These are phyloP conservation scores for Elephantulus edwardii DNA, from an alignment of 2,113 vertebrate genomes.

Conservation along the genomic window DNA sequence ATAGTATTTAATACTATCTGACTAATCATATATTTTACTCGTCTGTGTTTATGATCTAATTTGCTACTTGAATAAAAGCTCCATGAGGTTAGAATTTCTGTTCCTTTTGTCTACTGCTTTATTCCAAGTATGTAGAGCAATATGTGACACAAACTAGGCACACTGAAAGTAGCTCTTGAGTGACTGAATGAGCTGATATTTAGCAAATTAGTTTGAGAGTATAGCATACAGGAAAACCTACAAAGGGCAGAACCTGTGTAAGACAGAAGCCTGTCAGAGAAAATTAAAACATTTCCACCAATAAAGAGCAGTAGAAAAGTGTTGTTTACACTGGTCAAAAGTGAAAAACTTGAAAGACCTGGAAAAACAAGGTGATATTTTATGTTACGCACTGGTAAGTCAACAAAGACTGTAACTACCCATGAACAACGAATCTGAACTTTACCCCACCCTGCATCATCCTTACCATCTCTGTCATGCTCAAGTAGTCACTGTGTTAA, in stretches of 20 bases:
- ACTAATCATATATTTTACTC: not conserved
- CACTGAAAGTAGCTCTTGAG: not conserved
- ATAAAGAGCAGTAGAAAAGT: not conserved
- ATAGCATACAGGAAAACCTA: not conserved
- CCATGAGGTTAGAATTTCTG: not conserved
- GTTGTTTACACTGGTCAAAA: not conserved
- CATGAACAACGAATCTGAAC: too few species aligned
- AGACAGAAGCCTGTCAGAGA: not conserved
- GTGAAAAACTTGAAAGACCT: not conserved
- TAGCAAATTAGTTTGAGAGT: not conserved
- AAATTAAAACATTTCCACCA: not conserved
- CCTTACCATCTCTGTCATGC: too few species aligned
- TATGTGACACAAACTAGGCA: not conserved
- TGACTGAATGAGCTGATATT: not conserved
- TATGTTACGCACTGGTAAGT: too few species aligned
- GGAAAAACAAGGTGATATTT: not conserved
- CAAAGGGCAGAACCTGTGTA: not conserved
- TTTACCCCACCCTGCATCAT: too few species aligned
- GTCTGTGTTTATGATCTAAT: not conserved
- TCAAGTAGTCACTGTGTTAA: too few species aligned
- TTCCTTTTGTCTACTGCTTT: constrained; percentile 32
- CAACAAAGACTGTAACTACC: too few species aligned
- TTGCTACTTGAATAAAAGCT: not conserved
- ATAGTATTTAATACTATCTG: constrained; percentile 28
- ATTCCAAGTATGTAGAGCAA: not conserved